Percentiles rank a stretch among this genome's conserved stretches.
Conservation (phyloP, 2,113 vertebrate genomes). For the Pachyramphus minor region DNA sequence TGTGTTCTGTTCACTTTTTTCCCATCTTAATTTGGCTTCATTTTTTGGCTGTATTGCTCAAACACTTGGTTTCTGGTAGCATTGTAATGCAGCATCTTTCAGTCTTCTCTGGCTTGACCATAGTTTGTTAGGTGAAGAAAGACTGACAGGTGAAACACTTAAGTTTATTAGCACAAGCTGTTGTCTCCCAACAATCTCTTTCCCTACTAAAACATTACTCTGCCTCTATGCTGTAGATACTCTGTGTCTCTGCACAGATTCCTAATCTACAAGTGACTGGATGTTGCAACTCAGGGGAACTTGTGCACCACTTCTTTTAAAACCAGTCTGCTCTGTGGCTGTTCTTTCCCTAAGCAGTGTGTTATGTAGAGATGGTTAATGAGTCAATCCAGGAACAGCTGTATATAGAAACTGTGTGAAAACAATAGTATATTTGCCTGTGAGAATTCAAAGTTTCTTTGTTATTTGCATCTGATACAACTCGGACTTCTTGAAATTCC, state of each 20-base stretch:
- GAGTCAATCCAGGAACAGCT: background rate
- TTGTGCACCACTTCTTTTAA: background rate
- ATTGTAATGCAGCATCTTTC: background rate
- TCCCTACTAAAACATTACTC: background rate
- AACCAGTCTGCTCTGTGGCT: background rate
- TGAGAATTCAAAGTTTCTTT: background rate
- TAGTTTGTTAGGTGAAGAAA: background rate
- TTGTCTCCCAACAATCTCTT: background rate
- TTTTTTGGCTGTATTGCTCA: background rate
- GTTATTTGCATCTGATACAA: background rate
- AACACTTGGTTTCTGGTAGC: background rate
- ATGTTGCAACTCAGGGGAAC: background rate
- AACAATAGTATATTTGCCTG: background rate
- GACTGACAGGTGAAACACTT: background rate
- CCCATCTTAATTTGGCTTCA: background rate
- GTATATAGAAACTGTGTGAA: background rate
- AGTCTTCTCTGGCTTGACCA: background rate
- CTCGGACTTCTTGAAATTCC: background rate
- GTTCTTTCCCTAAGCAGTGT: background rate
- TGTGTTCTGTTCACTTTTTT: background rate
- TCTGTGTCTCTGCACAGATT: background rate
- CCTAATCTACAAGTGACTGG: background rate
- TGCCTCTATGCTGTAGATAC: background rate
- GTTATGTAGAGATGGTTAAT: background rate
- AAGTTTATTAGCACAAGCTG: background rate